phyloP scores from a whole-genome alignment of 2,888 invertebrate species.

The Pycnomerus fuliginosus region DNA sequence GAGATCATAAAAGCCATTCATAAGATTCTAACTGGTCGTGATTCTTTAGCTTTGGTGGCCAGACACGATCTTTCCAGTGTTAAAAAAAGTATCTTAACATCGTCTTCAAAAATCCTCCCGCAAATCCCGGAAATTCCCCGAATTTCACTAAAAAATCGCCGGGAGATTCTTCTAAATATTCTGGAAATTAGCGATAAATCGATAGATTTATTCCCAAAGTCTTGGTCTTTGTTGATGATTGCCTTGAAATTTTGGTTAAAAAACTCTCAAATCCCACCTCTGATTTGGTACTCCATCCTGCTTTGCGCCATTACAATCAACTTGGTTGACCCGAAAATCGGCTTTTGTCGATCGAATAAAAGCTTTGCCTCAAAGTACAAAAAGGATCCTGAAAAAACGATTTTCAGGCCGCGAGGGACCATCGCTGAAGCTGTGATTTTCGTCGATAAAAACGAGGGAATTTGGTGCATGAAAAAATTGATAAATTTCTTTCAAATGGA shows the following conservation, averaged over 20 bases:
- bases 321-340: conserved; percentile 60
- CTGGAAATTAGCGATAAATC: conserved; percentile 53
- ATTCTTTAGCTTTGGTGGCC: conserved; percentile 40
- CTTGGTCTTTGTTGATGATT: conserved; percentile 62
- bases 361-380: conserved; percentile 36
- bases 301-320: conserved; percentile 60
- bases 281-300: conserved; percentile 61
- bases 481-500: conserved; percentile 62
- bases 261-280: conserved; percentile 52
- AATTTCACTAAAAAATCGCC: conserved; percentile 31
- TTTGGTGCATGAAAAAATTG: conserved; percentile 60
- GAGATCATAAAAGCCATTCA: conserved; percentile 64
- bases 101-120: conserved; percentile 40
- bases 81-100: conserved; percentile 26
- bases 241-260: conserved; percentile 61
- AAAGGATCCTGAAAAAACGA: conserved; percentile 22
- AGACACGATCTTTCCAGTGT: conserved; percentile 37
- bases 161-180: conserved; percentile 54
- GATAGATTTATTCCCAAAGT: conserved; percentile 52
- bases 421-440: conserved; percentile 53
- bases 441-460: conserved; percentile 60
- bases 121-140: conserved; percentile 43
- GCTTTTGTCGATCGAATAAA: conserved; percentile 54
- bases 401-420: not conserved
- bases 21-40: conserved; percentile 41